Conservation (phyloP, 2,797 vertebrate species). For the Leucoraja ocellata region DNA sequence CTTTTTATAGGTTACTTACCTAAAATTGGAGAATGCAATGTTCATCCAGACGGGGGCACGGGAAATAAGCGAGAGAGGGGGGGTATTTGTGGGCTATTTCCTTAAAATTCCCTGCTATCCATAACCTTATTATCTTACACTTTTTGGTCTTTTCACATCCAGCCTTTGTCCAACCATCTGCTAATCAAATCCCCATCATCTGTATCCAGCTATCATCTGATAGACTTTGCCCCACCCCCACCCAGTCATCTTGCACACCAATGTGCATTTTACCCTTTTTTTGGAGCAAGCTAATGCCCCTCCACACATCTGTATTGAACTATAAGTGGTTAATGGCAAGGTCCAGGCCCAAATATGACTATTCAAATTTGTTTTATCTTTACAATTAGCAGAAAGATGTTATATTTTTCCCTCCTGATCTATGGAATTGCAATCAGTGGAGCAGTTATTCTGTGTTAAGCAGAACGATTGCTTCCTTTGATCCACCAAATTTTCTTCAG, state of each 20-base stretch:
- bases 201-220: no score
- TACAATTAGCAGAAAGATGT: neutral
- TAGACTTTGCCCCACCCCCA: no score
- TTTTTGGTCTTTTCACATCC: no score
- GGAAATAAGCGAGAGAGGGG: no score
- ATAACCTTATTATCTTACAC: no score
- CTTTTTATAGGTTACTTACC: no score
- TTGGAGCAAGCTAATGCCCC: neutral
- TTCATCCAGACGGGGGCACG: no score
- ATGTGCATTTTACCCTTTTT: neutral
- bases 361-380: neutral
- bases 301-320: neutral
- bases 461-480: neutral
- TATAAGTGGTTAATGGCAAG: neutral
- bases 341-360: neutral
- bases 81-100: no score
- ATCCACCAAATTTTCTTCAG: neutral
- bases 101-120: no score
- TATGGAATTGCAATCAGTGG: neutral
- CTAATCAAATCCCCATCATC: no score
- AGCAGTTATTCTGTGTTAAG: neutral
- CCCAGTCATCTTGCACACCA: neutral
- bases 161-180: no score
- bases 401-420: neutral
- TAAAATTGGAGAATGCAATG: no score